Evolutionary conservation across 2,888 invertebrate genomes (phyloP).

Genomic region (Shargacucullia verbasci): DNA sequence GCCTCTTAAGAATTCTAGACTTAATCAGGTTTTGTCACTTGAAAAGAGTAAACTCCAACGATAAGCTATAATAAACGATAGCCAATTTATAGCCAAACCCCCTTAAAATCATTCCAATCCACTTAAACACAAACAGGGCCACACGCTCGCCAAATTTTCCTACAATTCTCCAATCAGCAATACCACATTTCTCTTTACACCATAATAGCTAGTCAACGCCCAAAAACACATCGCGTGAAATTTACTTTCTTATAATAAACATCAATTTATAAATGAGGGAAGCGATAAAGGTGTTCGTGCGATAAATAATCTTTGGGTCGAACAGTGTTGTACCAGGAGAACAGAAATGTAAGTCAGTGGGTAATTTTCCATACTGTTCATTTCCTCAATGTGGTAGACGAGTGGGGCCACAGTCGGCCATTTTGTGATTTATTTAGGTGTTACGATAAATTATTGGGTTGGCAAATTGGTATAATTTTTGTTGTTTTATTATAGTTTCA

Average conservation of each 20-base stretch:
- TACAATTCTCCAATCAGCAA: too few relatives aligned
- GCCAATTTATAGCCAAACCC: too few relatives aligned
- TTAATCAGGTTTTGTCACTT: too few relatives aligned
- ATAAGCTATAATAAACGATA: too few relatives aligned
- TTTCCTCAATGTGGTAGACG: conserved; percentile 64
- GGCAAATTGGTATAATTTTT: conserved; percentile 11
- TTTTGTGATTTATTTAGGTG: conserved; percentile 45
- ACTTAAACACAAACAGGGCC: too few relatives aligned
- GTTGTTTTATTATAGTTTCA: neutral
- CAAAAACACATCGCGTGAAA: conserved; percentile 54
- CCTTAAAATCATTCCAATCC: too few relatives aligned
- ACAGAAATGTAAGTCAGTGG: conserved; percentile 63
- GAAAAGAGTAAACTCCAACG: too few relatives aligned
- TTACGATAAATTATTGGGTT: conserved; percentile 30
- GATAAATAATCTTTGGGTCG: conserved; percentile 60
- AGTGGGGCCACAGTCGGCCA: conserved; percentile 46
- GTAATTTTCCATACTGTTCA: conserved; percentile 73
- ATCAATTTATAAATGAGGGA: conserved; percentile 62
- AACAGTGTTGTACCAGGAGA: conserved; percentile 52
- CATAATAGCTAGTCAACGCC: neutral
- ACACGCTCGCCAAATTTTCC: too few relatives aligned
- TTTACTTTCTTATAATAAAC: conserved; percentile 54
- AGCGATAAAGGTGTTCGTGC: conserved; percentile 57
- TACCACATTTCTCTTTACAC: too few relatives aligned
- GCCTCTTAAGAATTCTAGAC: too few relatives aligned